Base-by-base conservation (phyloP, 1,140 invertebrate genomes). In the Acromyrmex echinatior region DNA sequence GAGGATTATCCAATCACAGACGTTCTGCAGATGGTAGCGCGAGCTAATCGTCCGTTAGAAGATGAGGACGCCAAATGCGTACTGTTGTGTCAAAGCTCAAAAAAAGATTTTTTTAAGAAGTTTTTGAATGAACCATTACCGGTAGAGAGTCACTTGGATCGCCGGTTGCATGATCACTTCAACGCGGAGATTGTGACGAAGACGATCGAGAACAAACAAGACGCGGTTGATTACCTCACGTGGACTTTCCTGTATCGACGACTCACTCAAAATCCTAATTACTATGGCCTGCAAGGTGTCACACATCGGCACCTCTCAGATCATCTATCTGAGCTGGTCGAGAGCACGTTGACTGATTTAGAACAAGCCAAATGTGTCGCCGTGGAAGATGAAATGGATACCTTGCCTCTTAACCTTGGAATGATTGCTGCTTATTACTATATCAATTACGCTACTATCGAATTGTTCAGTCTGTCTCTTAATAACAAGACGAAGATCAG, bases 341-440 rank as follows among this genome's bases (percentile, higher is more conserved):
- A 99, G 95, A 98, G 97, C 66, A 99, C 99, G 0, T 96, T 99
- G 0, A 97, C 97, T 87, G 99, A 99, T 94, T 95, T 99, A 86
- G 99, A 99, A 94, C 98, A 99, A 94, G 99, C 99, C 0, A 99
- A 99, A 95, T 99, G 99, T 94, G 99, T 99, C 84, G 98, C 98
- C 66, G 97, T 99, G 12, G 99, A 99, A 95, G 99, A 99, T 91
- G 99, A 99, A 87, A 99, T 99, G 97, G 99, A 99, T 94, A 98
- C 98, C 0, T 96, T 98, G 68, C 98, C 99, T 0, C 96, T 99
- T 0, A 99, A 99, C 96, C 96, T 99, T 93, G 99, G 99, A 86
- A 99, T 99, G 99, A 99, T 99, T 95, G 99, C 99, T 2, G 99
- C 99, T 0, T 99, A 99, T 95, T 99, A 99, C 95, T 99, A 99